Evolutionary conservation across 2,797 vertebrate genomes (phyloP), one percentile per base, ranked within the genome.

Genomic region (Chloroceryle inda): DNA sequence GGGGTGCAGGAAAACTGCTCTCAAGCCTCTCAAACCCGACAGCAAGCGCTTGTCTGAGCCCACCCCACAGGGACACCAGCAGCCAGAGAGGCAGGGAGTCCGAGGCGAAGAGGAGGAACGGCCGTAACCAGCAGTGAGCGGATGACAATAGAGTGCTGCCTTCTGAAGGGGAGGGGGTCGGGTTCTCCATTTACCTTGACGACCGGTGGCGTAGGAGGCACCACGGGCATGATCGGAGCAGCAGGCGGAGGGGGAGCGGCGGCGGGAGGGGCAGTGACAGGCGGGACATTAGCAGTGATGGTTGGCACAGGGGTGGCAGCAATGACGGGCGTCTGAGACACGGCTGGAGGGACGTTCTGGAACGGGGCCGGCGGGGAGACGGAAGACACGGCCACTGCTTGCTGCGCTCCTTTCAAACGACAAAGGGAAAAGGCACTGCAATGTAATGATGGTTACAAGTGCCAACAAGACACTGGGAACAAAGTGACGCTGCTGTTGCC

Each of bases 271-370:
- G 98, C 97, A 7, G 98, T 97, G 37, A 98, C 98, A 4, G 99
- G 97, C 1, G 98, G 97, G 96, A 98, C 97, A 9, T 95, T 98
- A 23, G 98, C 96, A 0, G 98, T 98, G 94, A 98, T 98, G 84
- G 98, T 98, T 97, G 99, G 99, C 96, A 99, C 98, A 1, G 99
- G 98, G 42, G 99, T 99, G 94, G 99, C 98, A 3, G 99, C 99
- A 84, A 99, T 99, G 95, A 99, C 99, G 1, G 99, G 99, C 14
- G 99, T 99, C 98, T 99, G 99, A 50, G 99, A 98, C 47, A 98
- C 97, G 1, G 98, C 97, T 44, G 97, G 98, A 40, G 98, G 98
- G 37, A 99, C 98, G 29, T 69, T 99, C 78, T 99, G 99, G 96
- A 99, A 99, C 69, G 99, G 97, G 20, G 98, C 97, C 10, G 98